phyloP scores from a whole-genome alignment of 2,888 invertebrate genomes.

The Lasioglossum vierecki region DNA sequence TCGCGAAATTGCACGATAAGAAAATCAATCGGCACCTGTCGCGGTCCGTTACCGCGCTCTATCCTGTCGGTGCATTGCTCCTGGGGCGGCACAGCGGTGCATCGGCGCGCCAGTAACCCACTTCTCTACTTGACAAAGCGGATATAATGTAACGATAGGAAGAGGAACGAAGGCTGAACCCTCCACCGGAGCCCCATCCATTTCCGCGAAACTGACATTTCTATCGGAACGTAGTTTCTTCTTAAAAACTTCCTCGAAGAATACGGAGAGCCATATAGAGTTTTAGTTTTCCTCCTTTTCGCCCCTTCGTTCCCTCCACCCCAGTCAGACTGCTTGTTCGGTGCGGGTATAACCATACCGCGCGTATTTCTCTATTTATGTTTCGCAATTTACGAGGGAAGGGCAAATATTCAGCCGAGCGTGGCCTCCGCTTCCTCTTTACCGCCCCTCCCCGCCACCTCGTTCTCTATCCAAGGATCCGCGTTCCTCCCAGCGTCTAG shows the following conservation, averaged over 20 bases:
- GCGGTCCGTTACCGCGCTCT: conserved; percentile 28
- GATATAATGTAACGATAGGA: conserved; percentile 67
- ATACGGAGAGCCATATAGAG: conserved; percentile 43
- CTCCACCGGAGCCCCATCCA: conserved; percentile 61
- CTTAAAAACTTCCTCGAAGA: conserved; percentile 66
- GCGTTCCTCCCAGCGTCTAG: conserved; percentile 1
- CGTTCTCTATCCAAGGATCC: not conserved
- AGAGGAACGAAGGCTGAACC: conserved; percentile 50
- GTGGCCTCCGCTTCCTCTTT: not conserved
- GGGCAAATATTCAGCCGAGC: conserved; percentile 57
- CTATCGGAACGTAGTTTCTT: conserved; percentile 68
- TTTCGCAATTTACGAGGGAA: conserved; percentile 65
- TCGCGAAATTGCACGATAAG: conserved; percentile 32
- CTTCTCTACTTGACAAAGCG: conserved; percentile 66
- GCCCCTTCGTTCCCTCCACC: not conserved
- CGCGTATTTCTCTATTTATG: conserved; percentile 66
- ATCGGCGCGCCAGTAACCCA: conserved; percentile 67
- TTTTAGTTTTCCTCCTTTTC: conserved; percentile 25
- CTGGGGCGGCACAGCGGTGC: conserved; percentile 31
- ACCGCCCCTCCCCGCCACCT: not conserved
- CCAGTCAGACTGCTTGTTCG: conserved; percentile 22
- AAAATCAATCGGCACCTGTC: conserved; percentile 51
- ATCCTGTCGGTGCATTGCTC: conserved; percentile 33
- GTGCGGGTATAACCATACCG: conserved; percentile 56
- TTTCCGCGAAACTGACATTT: conserved; percentile 70